Conservation (phyloP, 2,797 vertebrate species). For the Varecia variegata region DNA sequence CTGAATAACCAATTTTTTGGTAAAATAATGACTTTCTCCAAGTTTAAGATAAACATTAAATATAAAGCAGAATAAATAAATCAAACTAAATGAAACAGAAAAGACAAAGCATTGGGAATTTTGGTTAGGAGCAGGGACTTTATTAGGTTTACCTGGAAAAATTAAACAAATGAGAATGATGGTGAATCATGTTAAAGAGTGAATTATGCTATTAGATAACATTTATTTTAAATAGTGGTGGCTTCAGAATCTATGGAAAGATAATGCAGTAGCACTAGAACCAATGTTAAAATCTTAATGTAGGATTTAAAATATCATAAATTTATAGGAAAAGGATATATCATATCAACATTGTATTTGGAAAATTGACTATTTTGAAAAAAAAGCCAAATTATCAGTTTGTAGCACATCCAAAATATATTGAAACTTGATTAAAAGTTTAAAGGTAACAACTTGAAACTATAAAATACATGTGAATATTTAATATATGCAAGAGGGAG, state of each 20-base stretch:
- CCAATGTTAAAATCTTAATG: neutral
- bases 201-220: neutral
- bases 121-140: neutral
- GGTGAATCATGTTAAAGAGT: neutral
- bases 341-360: neutral
- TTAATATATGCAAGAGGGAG: neutral
- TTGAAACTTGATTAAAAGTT: neutral
- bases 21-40: slow-evolving; percentile 5
- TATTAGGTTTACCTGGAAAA: neutral
- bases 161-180: slow-evolving; percentile 14
- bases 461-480: neutral
- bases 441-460: neutral
- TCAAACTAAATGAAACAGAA: slow-evolving; percentile 21
- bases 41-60: slow-evolving; percentile 6
- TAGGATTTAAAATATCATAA: neutral
- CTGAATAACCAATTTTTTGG: neutral
- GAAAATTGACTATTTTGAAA: neutral
- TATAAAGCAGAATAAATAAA: neutral
- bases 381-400: neutral
- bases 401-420: neutral
- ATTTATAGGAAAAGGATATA: neutral
- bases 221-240: neutral
- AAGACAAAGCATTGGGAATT: neutral
- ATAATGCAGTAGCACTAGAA: neutral
- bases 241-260: neutral